Evolutionary conservation across 2,113 vertebrate genomes (phyloP).

Genomic region (Gymnobelideus leadbeateri): DNA sequence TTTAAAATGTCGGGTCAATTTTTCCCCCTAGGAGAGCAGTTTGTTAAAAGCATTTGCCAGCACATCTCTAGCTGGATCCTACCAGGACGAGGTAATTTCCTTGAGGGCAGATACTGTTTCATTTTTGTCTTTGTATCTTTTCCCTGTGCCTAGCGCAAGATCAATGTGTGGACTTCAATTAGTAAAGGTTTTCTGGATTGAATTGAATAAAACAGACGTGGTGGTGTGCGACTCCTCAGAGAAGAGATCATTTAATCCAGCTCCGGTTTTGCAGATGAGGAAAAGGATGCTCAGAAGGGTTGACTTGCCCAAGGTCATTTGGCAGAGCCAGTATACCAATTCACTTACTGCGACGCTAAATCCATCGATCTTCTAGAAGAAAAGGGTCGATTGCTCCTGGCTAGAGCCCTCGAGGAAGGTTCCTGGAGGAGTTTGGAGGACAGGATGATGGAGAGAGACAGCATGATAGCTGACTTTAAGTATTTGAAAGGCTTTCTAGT

Average conservation of each 20-base stretch:
- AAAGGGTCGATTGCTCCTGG: neutral
- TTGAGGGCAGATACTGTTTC: neutral
- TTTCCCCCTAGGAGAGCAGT: neutral
- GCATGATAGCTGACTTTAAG: neutral
- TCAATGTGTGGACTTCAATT: neutral
- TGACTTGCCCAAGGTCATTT: neutral
- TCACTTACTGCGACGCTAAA: neutral
- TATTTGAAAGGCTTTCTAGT: neutral
- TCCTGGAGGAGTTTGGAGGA: neutral
- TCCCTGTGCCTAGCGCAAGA: neutral
- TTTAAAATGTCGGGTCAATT: neutral
- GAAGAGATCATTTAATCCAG: neutral
- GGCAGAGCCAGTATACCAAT: neutral
- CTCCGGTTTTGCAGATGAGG: neutral
- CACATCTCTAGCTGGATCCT: neutral
- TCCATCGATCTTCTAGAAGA: neutral
- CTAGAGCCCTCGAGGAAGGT: neutral
- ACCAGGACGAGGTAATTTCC: neutral
- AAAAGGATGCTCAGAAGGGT: neutral
- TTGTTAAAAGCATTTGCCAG: neutral
- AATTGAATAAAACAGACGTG: neutral
- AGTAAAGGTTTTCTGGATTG: neutral
- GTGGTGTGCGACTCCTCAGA: neutral
- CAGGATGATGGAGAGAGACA: neutral
- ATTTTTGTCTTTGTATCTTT: neutral